Evolutionary conservation across 1,140 invertebrate species (phyloP).

Genomic region (Drosophila punjabiensis): DNA sequence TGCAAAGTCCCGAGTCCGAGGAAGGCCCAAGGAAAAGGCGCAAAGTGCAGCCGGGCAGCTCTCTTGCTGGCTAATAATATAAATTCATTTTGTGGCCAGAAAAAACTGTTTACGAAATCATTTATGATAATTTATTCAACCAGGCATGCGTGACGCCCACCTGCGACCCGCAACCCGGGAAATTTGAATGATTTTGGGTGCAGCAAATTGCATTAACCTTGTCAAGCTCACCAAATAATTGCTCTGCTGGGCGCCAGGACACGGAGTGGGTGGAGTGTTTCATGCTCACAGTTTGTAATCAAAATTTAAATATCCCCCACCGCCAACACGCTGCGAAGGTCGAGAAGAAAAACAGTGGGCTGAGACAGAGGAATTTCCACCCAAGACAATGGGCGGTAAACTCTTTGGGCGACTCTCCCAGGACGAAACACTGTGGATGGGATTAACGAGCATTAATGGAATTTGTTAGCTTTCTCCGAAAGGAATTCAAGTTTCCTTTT

Average conservation of each 20-base stretch:
- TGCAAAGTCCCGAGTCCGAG: slow-evolving; percentile 23
- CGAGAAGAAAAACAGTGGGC: slow-evolving; percentile 24
- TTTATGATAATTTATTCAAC: slow-evolving; percentile 79
- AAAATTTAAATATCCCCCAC: slow-evolving; percentile 42
- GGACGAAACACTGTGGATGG: slow-evolving; percentile 31
- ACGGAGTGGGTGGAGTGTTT: slow-evolving; percentile 27
- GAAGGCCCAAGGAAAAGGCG: slow-evolving; percentile 24
- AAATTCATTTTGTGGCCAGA: slow-evolving; percentile 64
- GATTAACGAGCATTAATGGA: slow-evolving; percentile 49
- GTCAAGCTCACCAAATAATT: slow-evolving; percentile 68
- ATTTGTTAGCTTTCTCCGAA: slow-evolving; percentile 35
- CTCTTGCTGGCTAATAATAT: slow-evolving; percentile 69
- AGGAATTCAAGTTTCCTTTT: slow-evolving; percentile 33
- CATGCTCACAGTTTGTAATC: slow-evolving; percentile 37
- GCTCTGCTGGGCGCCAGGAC: slow-evolving; percentile 28
- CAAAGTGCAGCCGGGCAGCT: slow-evolving; percentile 35
- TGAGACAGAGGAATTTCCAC: slow-evolving; percentile 21
- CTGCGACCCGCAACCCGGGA: slow-evolving; percentile 19
- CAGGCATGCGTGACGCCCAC: slow-evolving; percentile 65
- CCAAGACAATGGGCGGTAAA: slow-evolving; percentile 31
- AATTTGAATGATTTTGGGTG: slow-evolving; percentile 69
- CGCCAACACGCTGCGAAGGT: slow-evolving; percentile 21
- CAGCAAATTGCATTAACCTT: slow-evolving; percentile 78
- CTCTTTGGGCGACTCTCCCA: slow-evolving; percentile 1
- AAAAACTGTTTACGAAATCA: slow-evolving; percentile 60